These are phyloP conservation scores for Anas platyrhynchos DNA, from an alignment of 2,113 vertebrate species.

Conservation along the genomic window DNA sequence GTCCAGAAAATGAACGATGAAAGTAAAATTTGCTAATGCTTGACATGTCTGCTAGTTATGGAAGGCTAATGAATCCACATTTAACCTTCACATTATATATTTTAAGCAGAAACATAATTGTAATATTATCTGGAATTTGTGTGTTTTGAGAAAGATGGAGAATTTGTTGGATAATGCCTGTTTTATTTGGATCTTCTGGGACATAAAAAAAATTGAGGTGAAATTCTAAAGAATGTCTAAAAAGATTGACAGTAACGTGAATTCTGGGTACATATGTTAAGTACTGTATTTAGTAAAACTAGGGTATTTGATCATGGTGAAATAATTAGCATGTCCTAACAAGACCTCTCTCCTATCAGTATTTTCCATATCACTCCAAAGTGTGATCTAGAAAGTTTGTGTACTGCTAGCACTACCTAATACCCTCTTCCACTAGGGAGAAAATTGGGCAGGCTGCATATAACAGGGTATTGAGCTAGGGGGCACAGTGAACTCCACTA, in stretches of 20 bases:
- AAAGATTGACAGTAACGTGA: not conserved
- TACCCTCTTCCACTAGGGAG: not conserved
- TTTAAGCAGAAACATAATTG: not conserved
- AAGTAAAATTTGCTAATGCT: not conserved
- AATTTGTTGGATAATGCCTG: not conserved
- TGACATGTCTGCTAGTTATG: not conserved
- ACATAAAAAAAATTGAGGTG: not conserved
- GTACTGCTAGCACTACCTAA: not conserved
- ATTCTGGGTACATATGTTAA: not conserved
- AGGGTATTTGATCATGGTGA: not conserved
- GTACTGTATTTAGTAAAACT: not conserved
- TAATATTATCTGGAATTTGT: not conserved
- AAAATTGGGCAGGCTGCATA: not conserved
- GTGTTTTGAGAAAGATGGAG: not conserved
- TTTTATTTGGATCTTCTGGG: not conserved
- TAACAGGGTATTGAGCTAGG: too few relatives aligned
- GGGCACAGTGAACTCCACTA: not conserved
- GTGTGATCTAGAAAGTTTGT: not conserved
- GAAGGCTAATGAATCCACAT: not conserved
- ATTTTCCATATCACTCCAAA: not conserved
- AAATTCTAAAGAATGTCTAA: not conserved
- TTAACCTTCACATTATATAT: not conserved
- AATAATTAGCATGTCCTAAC: not conserved
- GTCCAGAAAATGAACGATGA: not conserved
- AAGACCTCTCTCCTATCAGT: not conserved